Evolutionary conservation across 2,888 invertebrate genomes (phyloP).

Genomic region (Encarsia formosa): DNA sequence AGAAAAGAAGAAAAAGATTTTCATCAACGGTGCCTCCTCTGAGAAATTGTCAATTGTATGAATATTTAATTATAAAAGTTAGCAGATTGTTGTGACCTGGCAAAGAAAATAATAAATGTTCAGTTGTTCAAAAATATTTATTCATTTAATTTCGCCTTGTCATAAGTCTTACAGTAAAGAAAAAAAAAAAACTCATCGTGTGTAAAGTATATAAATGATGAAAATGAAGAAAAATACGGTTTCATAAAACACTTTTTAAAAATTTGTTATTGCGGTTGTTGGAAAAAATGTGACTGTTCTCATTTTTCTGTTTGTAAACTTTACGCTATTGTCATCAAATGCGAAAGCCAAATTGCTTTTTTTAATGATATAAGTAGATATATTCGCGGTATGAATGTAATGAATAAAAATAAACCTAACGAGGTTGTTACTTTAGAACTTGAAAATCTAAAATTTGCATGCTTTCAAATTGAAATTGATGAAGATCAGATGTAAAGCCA

Average conservation of each 20-base stretch:
- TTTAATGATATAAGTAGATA: neutral
- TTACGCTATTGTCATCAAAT: neutral
- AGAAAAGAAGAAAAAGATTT: too few species aligned
- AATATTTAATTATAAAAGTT: too few species aligned
- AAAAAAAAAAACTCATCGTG: neutral
- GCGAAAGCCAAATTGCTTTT: neutral
- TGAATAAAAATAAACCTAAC: neutral
- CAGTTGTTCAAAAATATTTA: too few species aligned
- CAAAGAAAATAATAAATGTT: too few species aligned
- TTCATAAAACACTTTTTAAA: neutral
- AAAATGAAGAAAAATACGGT: neutral
- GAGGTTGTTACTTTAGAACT: neutral
- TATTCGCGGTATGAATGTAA: neutral
- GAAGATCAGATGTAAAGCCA: too few species aligned
- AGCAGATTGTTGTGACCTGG: too few species aligned
- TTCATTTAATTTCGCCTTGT: too few species aligned
- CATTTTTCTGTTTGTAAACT: neutral
- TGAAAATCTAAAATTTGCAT: neutral
- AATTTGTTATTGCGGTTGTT: neutral
- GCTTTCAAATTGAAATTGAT: neutral
- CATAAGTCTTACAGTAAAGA: neutral
- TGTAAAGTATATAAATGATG: neutral
- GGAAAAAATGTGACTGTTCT: neutral
- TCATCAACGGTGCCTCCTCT: too few species aligned
- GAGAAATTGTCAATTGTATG: too few species aligned